phyloP scores from a whole-genome alignment of 2,797 vertebrate genomes.

The Spinus pinus region DNA sequence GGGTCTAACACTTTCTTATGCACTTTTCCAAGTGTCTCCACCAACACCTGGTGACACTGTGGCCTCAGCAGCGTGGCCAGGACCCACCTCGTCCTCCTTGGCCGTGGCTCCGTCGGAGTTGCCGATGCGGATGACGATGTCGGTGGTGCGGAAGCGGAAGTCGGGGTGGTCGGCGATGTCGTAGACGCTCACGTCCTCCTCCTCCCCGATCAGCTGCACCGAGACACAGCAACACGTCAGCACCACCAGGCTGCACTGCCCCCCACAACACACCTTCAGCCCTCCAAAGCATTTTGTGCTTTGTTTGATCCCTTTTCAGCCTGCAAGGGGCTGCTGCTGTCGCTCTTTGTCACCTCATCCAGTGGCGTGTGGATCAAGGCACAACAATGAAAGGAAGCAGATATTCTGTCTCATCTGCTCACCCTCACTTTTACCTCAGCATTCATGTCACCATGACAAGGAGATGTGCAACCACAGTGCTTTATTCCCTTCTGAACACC shows the following conservation, averaged over 20 bases:
- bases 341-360: not conserved
- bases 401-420: not conserved
- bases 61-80: fast-evolving
- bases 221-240: not conserved
- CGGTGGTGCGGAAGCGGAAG: slow-evolving; percentile 94
- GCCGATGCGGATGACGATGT: slow-evolving; percentile 96
- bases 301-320: not conserved
- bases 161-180: slow-evolving; percentile 97
- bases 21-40: not conserved
- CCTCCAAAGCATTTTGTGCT: not conserved
- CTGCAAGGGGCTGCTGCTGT: not conserved
- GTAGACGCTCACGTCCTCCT: slow-evolving; percentile 97
- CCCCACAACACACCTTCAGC: not conserved
- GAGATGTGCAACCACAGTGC: not conserved
- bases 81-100: slow-evolving; percentile 83
- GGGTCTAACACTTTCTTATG: not conserved
- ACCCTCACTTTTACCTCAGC: not conserved
- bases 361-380: not conserved
- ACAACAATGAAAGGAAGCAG: not conserved
- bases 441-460: fast-evolving
- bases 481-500: not conserved
- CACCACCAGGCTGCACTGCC: not conserved
- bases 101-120: slow-evolving; percentile 81
- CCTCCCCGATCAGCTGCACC: slow-evolving; percentile 86
- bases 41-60: fast-evolving